Percentiles rank a stretch among this genome's conserved stretches.
These are phyloP conservation scores for Scolopax bukidnonensis DNA, from an alignment of 2,797 vertebrate genomes.

Conservation along the genomic window DNA sequence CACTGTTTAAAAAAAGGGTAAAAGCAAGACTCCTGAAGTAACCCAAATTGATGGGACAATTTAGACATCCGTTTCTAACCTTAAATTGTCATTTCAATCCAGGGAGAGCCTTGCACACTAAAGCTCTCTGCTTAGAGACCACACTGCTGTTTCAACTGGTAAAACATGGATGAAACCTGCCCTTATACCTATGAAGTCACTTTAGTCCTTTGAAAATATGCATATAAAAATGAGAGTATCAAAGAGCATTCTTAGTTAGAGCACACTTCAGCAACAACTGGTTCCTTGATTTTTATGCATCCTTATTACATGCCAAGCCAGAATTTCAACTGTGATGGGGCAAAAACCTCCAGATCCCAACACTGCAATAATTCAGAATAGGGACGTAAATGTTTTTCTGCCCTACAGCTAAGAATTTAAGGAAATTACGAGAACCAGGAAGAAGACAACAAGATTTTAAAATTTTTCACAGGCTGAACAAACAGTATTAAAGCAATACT, in stretches of 20 bases:
- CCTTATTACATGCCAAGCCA: neutral
- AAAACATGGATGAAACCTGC: neutral
- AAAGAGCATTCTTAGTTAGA: neutral
- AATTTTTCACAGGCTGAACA: neutral
- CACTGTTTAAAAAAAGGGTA: neutral
- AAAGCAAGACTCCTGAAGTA: neutral
- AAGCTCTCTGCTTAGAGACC: neutral
- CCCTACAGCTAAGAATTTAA: neutral
- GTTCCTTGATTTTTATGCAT: neutral
- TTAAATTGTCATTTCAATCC: neutral
- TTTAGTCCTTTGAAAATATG: neutral
- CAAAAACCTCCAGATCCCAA: neutral
- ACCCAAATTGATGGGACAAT: neutral
- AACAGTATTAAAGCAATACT: neutral
- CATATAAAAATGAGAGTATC: neutral
- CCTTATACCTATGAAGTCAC: neutral
- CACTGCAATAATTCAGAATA: neutral
- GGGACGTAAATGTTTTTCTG: neutral
- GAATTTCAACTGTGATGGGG: neutral
- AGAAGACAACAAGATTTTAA: neutral
- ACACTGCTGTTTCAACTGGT: neutral
- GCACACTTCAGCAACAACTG: neutral
- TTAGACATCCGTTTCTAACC: neutral
- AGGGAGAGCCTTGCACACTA: neutral
- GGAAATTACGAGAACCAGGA: neutral